Evolutionary conservation across 2,113 vertebrate species (phyloP), one percentile per base, ranked within the genome.

Genomic region (Oryzias javanicus): DNA sequence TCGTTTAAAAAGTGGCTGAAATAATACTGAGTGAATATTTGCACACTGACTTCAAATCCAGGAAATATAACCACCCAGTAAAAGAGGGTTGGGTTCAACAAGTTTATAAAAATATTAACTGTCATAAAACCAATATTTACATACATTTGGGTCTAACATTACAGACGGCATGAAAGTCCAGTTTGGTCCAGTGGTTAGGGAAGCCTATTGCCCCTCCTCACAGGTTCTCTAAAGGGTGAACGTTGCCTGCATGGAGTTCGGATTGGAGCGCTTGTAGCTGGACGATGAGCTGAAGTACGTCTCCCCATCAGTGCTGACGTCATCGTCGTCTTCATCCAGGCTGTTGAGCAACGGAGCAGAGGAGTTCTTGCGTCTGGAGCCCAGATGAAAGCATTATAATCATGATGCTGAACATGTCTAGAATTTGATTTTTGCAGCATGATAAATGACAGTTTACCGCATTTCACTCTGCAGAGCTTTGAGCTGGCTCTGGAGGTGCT

Each of bases 401-500:
- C 4, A 46, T 5, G 17, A 18, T 27, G 44, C 2, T 42, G 13
- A 49, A 0, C 22, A 27, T 8, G 17, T 17, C 27, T 67, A 27
- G n/a, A 24, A 46, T 60, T 51, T 19, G n/a, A 44, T 24, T 56
- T 27, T 35, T 49, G 24, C 4, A n/a, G 42, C 15, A 24, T 5
- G 5, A 29, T 29, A 12, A 35, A 35, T 19, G n/a, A 15, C n/a
- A 20, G 5, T 84, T 60, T 81, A 98, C 97, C 96, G 94, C 19
- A 97, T 88, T 64, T 96, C 93, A 57, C 88, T 96, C 50, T 91
- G 92, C 70, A 94, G 76, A 44, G 92, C 41, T 15, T 89, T 95
- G 75, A 99, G 92, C 81, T 99, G 95, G 25, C 91, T 92, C 89
- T 96, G 94, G 42, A 98, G 89, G 64, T 98, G 94, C 55, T 98